phyloP scores from a whole-genome alignment of 2,113 vertebrate genomes.

The Sinocyclocheilus rhinocerous region DNA sequence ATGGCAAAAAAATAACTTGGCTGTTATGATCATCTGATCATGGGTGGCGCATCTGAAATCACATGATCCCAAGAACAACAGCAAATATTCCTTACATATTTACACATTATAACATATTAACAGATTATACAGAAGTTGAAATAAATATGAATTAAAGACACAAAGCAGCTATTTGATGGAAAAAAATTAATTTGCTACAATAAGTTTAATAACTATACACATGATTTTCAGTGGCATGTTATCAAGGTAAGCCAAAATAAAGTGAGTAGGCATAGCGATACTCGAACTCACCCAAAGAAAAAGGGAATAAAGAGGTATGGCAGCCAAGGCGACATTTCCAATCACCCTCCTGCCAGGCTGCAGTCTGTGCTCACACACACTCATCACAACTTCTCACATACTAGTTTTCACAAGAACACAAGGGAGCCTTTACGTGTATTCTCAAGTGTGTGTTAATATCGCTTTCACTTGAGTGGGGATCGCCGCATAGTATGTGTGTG shows the following conservation, averaged over 20 bases:
- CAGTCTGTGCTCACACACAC: slow-evolving; percentile 39
- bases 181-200: too few species aligned
- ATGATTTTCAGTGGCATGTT: too few species aligned
- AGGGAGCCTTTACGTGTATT: background rate
- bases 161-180: too few species aligned
- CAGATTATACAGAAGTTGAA: too few species aligned
- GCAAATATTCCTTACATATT: too few species aligned
- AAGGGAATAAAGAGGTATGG: slow-evolving; percentile 17
- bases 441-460: background rate
- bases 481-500: background rate
- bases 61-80: too few species aligned
- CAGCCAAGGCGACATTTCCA: slow-evolving; percentile 47
- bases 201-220: too few species aligned
- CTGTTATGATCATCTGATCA: too few species aligned
- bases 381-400: background rate
- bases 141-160: too few species aligned
- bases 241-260: background rate
- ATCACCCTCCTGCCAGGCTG: slow-evolving; percentile 45
- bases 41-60: too few species aligned
- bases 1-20: too few species aligned
- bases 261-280: background rate
- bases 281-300: background rate
- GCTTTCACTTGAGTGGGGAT: background rate
- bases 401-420: slow-evolving; percentile 28
- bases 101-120: too few species aligned